A percentile compares a stretch with the other conserved stretches of the same genome.
Evolutionary conservation across 2,888 invertebrate species (phyloP).

Genomic region (Scelioninae gen. 1): DNA sequence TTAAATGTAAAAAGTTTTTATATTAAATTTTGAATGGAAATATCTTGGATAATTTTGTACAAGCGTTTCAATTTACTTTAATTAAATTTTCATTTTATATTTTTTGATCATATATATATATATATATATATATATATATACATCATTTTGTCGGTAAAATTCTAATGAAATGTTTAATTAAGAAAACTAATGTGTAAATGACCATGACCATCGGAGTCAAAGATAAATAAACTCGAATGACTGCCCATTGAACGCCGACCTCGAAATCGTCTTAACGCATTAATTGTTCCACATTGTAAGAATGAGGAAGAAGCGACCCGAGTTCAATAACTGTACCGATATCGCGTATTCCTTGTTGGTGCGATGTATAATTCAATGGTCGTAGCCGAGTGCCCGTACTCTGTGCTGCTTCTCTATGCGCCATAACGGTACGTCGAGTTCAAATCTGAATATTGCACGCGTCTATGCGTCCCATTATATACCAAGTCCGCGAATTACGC

Average conservation of each 20-base stretch:
- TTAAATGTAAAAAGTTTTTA: too few relatives aligned
- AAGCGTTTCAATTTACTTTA: too few relatives aligned
- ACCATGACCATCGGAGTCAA: too few relatives aligned
- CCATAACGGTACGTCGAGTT: slow-evolving; percentile 68
- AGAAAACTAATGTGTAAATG: too few relatives aligned
- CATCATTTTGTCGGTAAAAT: too few relatives aligned
- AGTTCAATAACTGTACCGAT: slow-evolving; percentile 71
- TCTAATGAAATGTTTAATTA: too few relatives aligned
- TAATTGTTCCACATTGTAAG: slow-evolving; percentile 65
- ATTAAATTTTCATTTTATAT: too few relatives aligned
- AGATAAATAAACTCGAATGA: too few relatives aligned
- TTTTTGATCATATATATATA: too few relatives aligned
- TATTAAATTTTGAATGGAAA: too few relatives aligned
- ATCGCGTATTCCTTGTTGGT: slow-evolving; percentile 53
- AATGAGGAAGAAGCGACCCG: slow-evolving; percentile 62
- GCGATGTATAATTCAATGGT: slow-evolving; percentile 69
- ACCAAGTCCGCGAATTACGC: slow-evolving; percentile 30
- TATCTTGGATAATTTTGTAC: too few relatives aligned
- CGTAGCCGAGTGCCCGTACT: slow-evolving; percentile 51
- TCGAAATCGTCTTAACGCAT: slow-evolving; percentile 34
- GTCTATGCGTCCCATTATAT: slow-evolving; percentile 58
- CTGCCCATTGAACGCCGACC: slow-evolving; percentile 25
- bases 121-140: too few relatives aligned
- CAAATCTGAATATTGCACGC: slow-evolving; percentile 69
- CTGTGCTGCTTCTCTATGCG: slow-evolving; percentile 48